phyloP scores from a whole-genome alignment of 2,113 vertebrate species.

The Delphinus delphis region DNA sequence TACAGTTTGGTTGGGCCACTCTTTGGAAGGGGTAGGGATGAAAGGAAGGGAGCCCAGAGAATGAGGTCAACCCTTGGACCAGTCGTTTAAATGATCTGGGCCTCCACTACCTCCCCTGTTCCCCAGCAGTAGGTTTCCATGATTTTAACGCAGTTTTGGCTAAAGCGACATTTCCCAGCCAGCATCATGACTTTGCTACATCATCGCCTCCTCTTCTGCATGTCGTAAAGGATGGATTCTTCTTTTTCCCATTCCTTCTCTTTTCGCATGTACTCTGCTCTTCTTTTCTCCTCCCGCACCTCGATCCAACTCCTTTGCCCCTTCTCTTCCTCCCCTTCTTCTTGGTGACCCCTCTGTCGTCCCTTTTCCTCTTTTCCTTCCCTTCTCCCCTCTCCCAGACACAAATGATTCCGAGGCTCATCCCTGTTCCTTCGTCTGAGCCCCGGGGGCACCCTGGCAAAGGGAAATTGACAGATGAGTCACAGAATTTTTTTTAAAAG shows the following conservation, averaged over 20 bases:
- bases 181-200: rapidly evolving
- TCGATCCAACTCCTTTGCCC: not conserved
- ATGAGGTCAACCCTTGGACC: too few relatives aligned
- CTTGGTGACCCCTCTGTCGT: not conserved
- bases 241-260: not conserved
- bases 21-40: not conserved
- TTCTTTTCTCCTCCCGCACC: not conserved
- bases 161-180: not conserved
- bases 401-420: not conserved
- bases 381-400: not conserved
- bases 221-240: not conserved
- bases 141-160: not conserved
- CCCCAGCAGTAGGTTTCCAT: not conserved
- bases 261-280: too few relatives aligned
- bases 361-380: not conserved
- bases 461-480: conserved; percentile 1
- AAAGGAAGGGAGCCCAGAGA: not conserved
- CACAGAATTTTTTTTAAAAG: not conserved
- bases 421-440: not conserved
- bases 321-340: not conserved
- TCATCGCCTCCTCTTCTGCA: not conserved
- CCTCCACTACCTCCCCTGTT: not conserved
- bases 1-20: not conserved
- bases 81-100: not conserved
- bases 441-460: not conserved